Conservation (phyloP, 2,797 vertebrate species). For the Danio albolineatus region DNA sequence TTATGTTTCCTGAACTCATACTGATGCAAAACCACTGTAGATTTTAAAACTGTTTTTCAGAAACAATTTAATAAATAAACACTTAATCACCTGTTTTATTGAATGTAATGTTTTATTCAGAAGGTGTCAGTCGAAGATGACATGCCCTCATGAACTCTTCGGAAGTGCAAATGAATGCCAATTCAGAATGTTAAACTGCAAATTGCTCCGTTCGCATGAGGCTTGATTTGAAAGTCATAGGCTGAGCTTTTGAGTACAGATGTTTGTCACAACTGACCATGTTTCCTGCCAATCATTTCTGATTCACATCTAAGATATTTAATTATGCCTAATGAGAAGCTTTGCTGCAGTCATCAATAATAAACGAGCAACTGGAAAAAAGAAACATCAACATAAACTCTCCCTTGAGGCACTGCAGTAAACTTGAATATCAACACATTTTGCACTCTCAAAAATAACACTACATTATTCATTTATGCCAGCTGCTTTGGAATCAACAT, state of each 20-base stretch:
- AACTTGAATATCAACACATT: slow-evolving; percentile 66
- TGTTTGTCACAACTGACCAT: slow-evolving; percentile 72
- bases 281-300: slow-evolving; percentile 77
- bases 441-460: slow-evolving; percentile 53
- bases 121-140: not conserved
- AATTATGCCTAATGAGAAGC: slow-evolving; percentile 79
- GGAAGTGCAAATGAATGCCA: not conserved
- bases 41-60: not conserved
- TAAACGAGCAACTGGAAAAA: slow-evolving; percentile 68
- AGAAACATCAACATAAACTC: slow-evolving; percentile 70
- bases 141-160: slow-evolving; percentile 4
- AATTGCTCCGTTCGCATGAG: not conserved
- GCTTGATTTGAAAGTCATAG: slow-evolving; percentile 27
- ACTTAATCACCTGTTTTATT: not conserved
- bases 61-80: slow-evolving; percentile 7
- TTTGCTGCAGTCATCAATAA: slow-evolving; percentile 77
- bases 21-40: not conserved
- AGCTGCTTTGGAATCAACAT: slow-evolving; percentile 31
- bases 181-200: not conserved
- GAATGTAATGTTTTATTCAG: slow-evolving; percentile 12
- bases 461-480: slow-evolving; percentile 60
- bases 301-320: slow-evolving; percentile 70
- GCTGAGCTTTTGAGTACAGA: slow-evolving; percentile 66
- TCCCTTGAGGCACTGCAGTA: slow-evolving; percentile 67
- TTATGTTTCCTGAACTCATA: not conserved